A percentile compares a stretch with the other conserved stretches of the same genome.
phyloP scores from a whole-genome alignment of 2,797 vertebrate species.

The Anabas testudineus region DNA sequence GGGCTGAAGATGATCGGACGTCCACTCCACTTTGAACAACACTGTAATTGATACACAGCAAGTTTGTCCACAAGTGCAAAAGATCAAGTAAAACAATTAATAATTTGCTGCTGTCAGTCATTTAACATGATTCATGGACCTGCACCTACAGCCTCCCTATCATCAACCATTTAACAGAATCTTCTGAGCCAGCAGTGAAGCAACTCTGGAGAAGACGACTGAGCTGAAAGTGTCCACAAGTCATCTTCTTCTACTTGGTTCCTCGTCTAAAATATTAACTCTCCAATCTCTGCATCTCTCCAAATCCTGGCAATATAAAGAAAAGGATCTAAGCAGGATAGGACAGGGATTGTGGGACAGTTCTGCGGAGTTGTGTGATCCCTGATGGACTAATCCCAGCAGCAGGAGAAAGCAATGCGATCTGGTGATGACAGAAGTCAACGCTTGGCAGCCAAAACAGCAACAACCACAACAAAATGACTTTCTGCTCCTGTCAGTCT shows the following conservation, averaged over 20 bases:
- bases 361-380: constrained; percentile 14
- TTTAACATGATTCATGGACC: constrained; percentile 26
- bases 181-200: constrained; percentile 46
- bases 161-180: constrained; percentile 41
- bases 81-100: constrained; percentile 50
- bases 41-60: neutral
- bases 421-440: neutral
- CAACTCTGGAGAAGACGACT: constrained; percentile 12
- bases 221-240: constrained; percentile 21
- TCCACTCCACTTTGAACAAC: neutral
- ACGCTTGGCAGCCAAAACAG: constrained; percentile 8
- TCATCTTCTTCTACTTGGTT: constrained; percentile 42
- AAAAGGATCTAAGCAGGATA: constrained; percentile 16
- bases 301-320: constrained; percentile 19
- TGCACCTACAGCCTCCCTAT: constrained; percentile 11
- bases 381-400: constrained; percentile 58
- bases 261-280: constrained; percentile 22
- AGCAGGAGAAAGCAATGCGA: constrained; percentile 53
- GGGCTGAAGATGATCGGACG: neutral
- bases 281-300: constrained; percentile 29
- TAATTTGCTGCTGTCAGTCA: constrained; percentile 21
- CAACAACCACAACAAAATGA: neutral
- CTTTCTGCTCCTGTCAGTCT: constrained; percentile 13
- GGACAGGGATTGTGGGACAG: constrained; percentile 1
- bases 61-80: constrained; percentile 16